Percentiles rank a stretch among this genome's conserved stretches.
Conservation (phyloP, 1,140 invertebrate genomes). For the Pseudoatta argentina region DNA sequence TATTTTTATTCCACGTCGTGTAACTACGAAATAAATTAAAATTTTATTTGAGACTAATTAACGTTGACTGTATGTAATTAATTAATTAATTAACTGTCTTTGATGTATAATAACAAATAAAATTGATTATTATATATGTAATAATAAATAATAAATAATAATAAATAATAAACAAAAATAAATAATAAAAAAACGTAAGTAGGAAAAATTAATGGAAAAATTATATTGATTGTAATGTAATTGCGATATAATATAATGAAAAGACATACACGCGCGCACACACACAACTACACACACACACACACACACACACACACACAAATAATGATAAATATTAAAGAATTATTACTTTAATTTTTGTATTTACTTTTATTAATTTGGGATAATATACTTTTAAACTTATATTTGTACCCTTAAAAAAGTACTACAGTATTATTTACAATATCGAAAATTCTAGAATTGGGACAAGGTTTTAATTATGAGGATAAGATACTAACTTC, state of each 20-base stretch:
- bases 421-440: background rate
- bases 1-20: background rate
- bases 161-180: background rate
- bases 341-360: background rate
- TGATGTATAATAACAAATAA: background rate
- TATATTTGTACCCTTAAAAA: background rate
- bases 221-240: background rate
- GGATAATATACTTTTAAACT: background rate
- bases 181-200: background rate
- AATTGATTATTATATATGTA: background rate
- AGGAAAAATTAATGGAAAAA: background rate
- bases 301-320: no score
- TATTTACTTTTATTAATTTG: background rate
- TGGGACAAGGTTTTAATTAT: background rate
- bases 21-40: background rate
- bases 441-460: background rate
- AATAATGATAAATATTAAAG: background rate
- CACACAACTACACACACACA: no score
- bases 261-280: background rate
- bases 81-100: background rate
- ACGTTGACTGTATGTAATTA: background rate
- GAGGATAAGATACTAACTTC: background rate
- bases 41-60: background rate
- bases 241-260: background rate
- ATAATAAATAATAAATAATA: background rate